These are phyloP conservation scores for Panthera leo DNA, from an alignment of 2,113 vertebrate genomes.

Conservation along the genomic window DNA sequence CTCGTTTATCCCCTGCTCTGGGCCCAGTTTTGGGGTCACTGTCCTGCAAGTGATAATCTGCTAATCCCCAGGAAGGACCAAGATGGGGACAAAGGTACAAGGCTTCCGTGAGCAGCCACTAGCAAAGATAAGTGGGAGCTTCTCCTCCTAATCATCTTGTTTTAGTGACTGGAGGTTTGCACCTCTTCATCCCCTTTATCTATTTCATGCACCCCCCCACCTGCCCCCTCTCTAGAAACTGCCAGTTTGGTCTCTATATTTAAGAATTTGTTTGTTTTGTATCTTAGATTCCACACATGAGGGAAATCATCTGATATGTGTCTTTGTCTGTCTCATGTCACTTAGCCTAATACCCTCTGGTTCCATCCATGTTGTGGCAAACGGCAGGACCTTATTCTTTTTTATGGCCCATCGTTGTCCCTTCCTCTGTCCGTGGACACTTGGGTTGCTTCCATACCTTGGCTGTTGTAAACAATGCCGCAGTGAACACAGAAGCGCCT, in stretches of 20 bases:
- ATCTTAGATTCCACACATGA: background rate
- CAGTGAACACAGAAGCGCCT: background rate
- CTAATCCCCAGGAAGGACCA: background rate
- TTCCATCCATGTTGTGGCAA: background rate
- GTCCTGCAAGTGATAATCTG: background rate
- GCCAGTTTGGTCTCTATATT: background rate
- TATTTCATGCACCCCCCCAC: background rate
- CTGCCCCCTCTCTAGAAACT: background rate
- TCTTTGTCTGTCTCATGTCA: background rate
- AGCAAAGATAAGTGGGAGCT: background rate
- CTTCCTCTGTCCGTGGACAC: background rate
- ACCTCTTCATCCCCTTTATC: background rate
- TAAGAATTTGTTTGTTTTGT: background rate
- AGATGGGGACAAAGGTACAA: background rate
- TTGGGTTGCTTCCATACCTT: background rate
- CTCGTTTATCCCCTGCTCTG: background rate
- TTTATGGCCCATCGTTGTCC: background rate
- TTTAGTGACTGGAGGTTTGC: background rate
- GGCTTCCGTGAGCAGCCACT: background rate
- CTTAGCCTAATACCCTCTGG: background rate
- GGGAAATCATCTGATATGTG: background rate
- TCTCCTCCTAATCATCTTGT: background rate
- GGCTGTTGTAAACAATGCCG: background rate
- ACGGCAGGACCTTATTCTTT: background rate
- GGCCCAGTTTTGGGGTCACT: background rate